Base-by-base conservation (phyloP, 2,797 vertebrate species). In the Botia kubotai region DNA sequence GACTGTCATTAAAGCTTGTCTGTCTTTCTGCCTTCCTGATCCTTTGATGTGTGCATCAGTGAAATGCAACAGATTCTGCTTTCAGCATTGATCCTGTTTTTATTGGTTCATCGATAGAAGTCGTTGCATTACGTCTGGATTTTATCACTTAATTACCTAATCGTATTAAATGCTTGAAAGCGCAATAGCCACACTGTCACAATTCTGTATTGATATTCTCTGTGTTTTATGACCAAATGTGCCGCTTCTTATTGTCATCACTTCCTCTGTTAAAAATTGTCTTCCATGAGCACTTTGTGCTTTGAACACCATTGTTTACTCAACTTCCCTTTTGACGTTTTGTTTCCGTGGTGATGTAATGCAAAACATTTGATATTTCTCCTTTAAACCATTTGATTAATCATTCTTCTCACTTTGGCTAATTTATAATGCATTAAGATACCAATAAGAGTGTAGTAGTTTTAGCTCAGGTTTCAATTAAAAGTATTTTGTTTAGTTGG, bases 101-200 rank as follows among this genome's bases (percentile, higher is more conserved):
- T 87, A 85, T 85, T 76, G 72, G 72, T 85, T 82, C 73, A 83
- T 85, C 69, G 76, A 83, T 10, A 8, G 43, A 11, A 46, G 83
- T 87, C 58, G 58, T 82, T 78, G 82, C 85, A 83, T 85, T 82
- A 87, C 76, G 76, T 72, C 74, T 65, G 82, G 79, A 71, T 87
- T 87, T 87, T 80, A 85, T 80, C 83, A 60, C 83, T 87, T 85
- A 85, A 84, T 83, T 83, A 82, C 78, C 78, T 84, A 83, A 86
- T 86, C 83, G 57, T 72, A 83, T 85, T 83, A 86, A 81, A 80
- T 81, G 81, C 81, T 83, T 83, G 72, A 86, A 81, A 75, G 80
- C 79, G 75, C 85, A 83, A 83, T 70, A 80, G 79, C 77, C 80
- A 79, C 81, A 86, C 62, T 73, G 73, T 84, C 36, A 55, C 80